A percentile compares a stretch with the other conserved stretches of the same genome.
These are phyloP conservation scores for Hydrolagus colliei DNA, from an alignment of 2,797 vertebrate genomes.

Conservation along the genomic window DNA sequence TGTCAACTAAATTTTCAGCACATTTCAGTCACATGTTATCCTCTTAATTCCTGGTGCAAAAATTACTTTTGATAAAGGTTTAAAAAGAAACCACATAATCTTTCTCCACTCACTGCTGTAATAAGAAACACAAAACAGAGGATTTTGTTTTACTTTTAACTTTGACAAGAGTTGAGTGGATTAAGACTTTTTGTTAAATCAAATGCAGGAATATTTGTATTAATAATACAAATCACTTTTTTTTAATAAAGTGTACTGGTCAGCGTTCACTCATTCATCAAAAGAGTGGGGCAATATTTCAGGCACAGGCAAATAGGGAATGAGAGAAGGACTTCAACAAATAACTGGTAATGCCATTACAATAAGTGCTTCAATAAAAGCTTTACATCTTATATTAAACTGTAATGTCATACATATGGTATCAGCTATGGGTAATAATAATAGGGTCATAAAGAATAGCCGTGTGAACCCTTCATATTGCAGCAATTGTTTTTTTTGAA, in stretches of 20 bases:
- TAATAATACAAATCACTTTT: conserved; percentile 18
- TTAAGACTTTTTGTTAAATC: not conserved
- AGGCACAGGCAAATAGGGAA: not conserved
- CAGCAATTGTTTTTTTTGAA: not conserved
- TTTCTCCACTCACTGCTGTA: not conserved
- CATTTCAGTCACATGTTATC: conserved; percentile 1
- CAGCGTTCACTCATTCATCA: not conserved
- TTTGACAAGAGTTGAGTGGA: not conserved
- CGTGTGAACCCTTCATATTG: not conserved
- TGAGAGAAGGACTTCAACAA: not conserved
- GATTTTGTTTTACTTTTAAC: not conserved
- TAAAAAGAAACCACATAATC: not conserved
- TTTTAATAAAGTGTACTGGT: not conserved
- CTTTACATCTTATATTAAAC: conserved; percentile 1
- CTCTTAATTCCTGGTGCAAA: not conserved
- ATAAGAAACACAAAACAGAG: not conserved
- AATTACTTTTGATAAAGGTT: not conserved
- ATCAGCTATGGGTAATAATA: not conserved
- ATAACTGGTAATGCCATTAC: not conserved
- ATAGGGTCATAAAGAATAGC: not conserved
- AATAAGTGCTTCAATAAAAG: not conserved
- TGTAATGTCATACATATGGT: not conserved
- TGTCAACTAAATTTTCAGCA: not conserved
- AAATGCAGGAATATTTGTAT: not conserved
- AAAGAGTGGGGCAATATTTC: not conserved